Percentiles rank a stretch among this genome's conserved stretches.
These are phyloP conservation scores for Tinea semifulvella DNA, from an alignment of 2,888 invertebrate species.

Conservation along the genomic window DNA sequence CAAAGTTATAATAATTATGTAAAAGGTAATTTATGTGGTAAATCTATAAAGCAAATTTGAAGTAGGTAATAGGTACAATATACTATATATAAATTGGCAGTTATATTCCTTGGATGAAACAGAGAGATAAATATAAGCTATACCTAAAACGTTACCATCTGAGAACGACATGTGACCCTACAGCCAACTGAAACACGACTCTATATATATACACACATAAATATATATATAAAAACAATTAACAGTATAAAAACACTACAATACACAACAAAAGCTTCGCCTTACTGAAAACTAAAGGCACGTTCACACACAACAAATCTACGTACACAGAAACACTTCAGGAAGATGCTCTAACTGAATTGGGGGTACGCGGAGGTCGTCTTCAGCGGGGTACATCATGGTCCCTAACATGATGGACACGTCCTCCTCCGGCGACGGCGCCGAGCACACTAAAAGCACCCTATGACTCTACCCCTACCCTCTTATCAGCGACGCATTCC, in stretches of 20 bases:
- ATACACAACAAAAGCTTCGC: conserved; percentile 17
- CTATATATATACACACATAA: no score
- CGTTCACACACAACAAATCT: conserved; percentile 24
- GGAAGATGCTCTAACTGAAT: conserved; percentile 78
- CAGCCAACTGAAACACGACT: no score
- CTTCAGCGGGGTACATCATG: conserved; percentile 55
- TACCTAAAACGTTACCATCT: no score
- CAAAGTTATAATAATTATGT: no score
- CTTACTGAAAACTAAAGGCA: conserved; percentile 17
- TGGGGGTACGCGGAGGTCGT: conserved; percentile 74
- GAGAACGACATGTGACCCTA: no score
- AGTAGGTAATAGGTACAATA: no score
- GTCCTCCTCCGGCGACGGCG: conserved; percentile 44
- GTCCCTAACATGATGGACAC: conserved; percentile 53
- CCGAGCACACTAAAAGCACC: conserved; percentile 52
- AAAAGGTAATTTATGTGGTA: no score
- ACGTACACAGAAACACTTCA: conserved; percentile 78
- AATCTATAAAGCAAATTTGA: no score
- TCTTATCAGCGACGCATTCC: conserved; percentile 41
- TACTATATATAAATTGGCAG: no score
- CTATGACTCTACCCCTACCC: conserved; percentile 52
- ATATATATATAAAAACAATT: no score
- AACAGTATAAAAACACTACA: conserved; percentile 16
- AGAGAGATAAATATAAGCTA: no score
- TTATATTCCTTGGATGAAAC: no score